phyloP scores from a whole-genome alignment of 2,888 invertebrate genomes.

The Polydrusus cervinus region DNA sequence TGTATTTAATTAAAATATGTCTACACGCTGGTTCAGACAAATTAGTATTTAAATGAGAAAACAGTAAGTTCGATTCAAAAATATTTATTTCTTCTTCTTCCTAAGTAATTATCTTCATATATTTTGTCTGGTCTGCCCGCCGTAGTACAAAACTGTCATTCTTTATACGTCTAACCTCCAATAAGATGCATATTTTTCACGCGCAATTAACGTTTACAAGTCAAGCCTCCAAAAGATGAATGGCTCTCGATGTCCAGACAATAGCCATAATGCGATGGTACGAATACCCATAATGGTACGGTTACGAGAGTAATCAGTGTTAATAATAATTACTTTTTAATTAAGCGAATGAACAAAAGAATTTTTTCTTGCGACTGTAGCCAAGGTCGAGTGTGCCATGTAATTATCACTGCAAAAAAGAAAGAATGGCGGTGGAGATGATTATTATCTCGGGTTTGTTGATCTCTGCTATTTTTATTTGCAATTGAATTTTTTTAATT shows the following conservation, averaged over 20 bases:
- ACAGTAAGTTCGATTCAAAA: too few species aligned
- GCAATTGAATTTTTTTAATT: constrained; percentile 1
- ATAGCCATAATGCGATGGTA: constrained; percentile 27
- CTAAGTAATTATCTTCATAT: too few species aligned
- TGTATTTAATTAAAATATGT: too few species aligned
- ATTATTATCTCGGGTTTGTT: constrained; percentile 35
- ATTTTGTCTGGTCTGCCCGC: background rate
- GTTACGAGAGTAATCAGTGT: constrained; percentile 46
- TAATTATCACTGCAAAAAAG: constrained; percentile 34
- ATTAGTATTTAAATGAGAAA: too few species aligned
- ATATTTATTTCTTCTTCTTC: too few species aligned
- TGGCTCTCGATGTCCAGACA: constrained; percentile 47
- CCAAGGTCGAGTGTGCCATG: constrained; percentile 42
- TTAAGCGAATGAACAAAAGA: constrained; percentile 44
- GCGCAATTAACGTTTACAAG: constrained; percentile 42
- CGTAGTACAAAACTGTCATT: background rate
- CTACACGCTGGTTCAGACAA: too few species aligned
- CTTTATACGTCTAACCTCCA: background rate
- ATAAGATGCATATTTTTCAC: constrained; percentile 46
- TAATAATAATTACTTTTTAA: constrained; percentile 50
- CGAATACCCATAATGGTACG: constrained; percentile 41
- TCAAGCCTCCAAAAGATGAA: constrained; percentile 46
- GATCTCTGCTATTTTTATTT: constrained; percentile 1
- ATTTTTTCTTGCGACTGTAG: constrained; percentile 35
- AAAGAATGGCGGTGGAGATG: constrained; percentile 32